Evolutionary conservation across 2,888 invertebrate species (phyloP).

Genomic region (Brassicogethes aeneus): DNA sequence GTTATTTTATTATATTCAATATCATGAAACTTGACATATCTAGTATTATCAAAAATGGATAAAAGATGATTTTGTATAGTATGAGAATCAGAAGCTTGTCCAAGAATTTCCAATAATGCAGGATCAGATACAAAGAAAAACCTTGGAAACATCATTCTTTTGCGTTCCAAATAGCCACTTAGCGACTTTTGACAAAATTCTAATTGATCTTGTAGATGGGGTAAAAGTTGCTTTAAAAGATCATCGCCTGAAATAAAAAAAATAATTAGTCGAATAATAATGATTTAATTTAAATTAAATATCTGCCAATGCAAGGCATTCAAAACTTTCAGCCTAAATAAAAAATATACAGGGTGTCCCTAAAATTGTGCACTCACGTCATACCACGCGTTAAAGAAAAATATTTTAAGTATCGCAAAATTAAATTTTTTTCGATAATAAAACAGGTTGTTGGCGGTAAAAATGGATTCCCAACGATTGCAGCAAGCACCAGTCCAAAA

Average conservation of each 20-base stretch:
- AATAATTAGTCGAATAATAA: too few species aligned
- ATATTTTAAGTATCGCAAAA: too few species aligned
- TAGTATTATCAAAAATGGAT: conserved; percentile 93
- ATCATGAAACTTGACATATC: conserved; percentile 90
- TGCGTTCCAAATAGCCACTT: conserved; percentile 87
- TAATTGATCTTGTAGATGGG: conserved; percentile 90
- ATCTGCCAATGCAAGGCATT: too few species aligned
- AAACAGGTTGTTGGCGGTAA: too few species aligned
- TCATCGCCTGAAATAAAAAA: conserved; percentile 60
- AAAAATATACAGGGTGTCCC: too few species aligned
- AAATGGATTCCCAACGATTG: too few species aligned
- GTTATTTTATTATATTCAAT: conserved; percentile 91
- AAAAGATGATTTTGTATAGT: conserved; percentile 92
- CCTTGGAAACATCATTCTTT: conserved; percentile 86
- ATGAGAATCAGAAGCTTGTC: conserved; percentile 89
- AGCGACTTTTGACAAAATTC: conserved; percentile 95
- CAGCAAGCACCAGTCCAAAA: too few species aligned
- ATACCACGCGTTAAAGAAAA: too few species aligned
- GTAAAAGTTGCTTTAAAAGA: conserved; percentile 79
- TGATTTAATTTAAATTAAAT: too few species aligned
- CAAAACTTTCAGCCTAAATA: too few species aligned
- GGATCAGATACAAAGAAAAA: conserved; percentile 95
- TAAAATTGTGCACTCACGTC: too few species aligned
- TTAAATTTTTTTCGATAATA: too few species aligned
- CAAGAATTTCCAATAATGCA: conserved; percentile 79